These are phyloP conservation scores for Drosophila fungiperda DNA, from an alignment of 2,888 invertebrate genomes.

Conservation along the genomic window DNA sequence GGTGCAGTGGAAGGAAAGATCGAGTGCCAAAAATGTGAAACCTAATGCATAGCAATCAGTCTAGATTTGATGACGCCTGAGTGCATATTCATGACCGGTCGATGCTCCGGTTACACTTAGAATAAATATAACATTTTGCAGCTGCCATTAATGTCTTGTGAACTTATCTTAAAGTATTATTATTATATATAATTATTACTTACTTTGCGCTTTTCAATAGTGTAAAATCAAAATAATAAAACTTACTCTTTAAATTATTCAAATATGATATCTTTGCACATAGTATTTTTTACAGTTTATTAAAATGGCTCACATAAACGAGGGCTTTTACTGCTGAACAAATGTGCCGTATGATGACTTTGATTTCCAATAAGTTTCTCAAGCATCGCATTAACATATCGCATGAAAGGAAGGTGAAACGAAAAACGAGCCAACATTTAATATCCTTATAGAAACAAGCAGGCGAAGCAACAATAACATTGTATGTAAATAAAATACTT, in stretches of 20 bases:
- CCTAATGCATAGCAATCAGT: constrained; percentile 62
- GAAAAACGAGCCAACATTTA: constrained; percentile 64
- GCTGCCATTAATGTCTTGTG: background rate
- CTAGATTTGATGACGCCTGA: constrained; percentile 54
- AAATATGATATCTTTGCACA: background rate
- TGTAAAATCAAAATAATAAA: background rate
- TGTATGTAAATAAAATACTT: constrained; percentile 56
- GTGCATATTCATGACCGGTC: constrained; percentile 60
- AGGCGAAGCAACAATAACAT: constrained; percentile 39
- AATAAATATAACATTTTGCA: constrained; percentile 2
- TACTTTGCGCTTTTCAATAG: background rate
- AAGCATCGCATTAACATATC: constrained; percentile 57
- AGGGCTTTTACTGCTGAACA: constrained; percentile 25
- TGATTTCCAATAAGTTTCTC: constrained; percentile 66
- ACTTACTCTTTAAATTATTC: background rate
- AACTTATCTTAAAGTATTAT: background rate
- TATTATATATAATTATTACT: background rate
- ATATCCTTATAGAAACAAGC: constrained; percentile 53
- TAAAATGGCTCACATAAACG: constrained; percentile 16
- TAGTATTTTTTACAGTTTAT: constrained; percentile 28
- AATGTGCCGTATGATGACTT: constrained; percentile 57
- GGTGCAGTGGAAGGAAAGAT: constrained; percentile 16
- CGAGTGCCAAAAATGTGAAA: constrained; percentile 58
- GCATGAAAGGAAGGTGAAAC: constrained; percentile 19
- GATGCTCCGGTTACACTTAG: constrained; percentile 27